Evolutionary conservation across 1,140 invertebrate species (phyloP).

Genomic region (Camponotus vicinus): DNA sequence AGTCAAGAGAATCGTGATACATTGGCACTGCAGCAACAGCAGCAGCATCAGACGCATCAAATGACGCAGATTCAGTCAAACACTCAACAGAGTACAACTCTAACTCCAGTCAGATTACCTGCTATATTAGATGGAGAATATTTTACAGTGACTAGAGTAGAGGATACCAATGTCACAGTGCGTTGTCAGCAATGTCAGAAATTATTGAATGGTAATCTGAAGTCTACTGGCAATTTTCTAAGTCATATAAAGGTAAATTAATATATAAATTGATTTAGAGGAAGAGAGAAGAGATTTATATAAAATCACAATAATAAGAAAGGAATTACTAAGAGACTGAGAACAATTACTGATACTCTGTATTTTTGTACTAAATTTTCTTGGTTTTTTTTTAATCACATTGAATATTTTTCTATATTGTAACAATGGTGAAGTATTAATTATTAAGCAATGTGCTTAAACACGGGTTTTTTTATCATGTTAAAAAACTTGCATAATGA

Average conservation of each 20-base stretch:
- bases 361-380: not conserved
- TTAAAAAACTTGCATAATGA: not conserved
- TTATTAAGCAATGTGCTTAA: not conserved
- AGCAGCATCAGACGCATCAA: conserved; percentile 73
- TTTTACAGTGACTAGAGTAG: conserved; percentile 83
- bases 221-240: conserved; percentile 85
- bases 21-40: conserved; percentile 68
- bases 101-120: conserved; percentile 83
- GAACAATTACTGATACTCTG: not conserved
- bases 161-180: conserved; percentile 84
- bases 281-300: not conserved
- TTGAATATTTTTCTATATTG: no score
- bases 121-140: conserved; percentile 85
- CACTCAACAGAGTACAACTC: conserved; percentile 77
- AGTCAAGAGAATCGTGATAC: conserved; percentile 77
- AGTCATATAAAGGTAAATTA: conserved; percentile 84
- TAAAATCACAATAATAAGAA: not conserved
- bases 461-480: not conserved
- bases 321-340: not conserved
- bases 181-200: conserved; percentile 84
- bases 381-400: no score
- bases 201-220: conserved; percentile 84
- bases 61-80: conserved; percentile 76
- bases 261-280: not conserved
- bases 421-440: not conserved